phyloP scores from a whole-genome alignment of 2,888 invertebrate genomes.

The Hetaerina titia region DNA sequence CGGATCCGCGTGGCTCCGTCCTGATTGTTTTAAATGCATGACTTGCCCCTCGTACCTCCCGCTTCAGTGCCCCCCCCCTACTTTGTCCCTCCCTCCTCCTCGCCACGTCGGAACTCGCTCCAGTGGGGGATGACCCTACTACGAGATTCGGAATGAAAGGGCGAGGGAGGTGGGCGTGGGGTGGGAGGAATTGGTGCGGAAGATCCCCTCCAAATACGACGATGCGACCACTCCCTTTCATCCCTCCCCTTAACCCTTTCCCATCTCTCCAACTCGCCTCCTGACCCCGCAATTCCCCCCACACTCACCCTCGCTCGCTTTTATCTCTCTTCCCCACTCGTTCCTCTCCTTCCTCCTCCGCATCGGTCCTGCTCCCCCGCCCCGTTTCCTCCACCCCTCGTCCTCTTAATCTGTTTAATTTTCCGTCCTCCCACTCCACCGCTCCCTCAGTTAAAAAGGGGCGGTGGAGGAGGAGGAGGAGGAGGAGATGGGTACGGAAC shows the following conservation, averaged over 20 bases:
- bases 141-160: too few relatives aligned
- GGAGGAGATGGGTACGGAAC: background rate
- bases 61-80: too few relatives aligned
- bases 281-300: background rate
- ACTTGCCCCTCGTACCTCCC: too few relatives aligned
- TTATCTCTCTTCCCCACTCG: background rate
- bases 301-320: background rate
- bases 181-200: background rate
- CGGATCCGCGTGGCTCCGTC: too few relatives aligned
- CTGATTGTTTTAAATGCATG: too few relatives aligned
- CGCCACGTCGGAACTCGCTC: too few relatives aligned
- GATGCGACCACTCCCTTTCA: background rate
- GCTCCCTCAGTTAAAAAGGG: background rate
- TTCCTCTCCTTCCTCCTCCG: background rate
- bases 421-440: background rate
- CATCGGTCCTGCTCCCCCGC: background rate
- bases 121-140: too few relatives aligned
- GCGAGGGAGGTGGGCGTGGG: too few relatives aligned
- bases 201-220: background rate
- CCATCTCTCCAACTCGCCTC: background rate
- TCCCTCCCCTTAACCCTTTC: background rate
- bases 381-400: background rate
- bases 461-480: background rate
- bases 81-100: too few relatives aligned
- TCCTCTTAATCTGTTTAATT: background rate